A percentile compares a stretch with the other conserved stretches of the same genome.
phyloP scores from a whole-genome alignment of 2,113 vertebrate species.

The Oostethus manadensis region DNA sequence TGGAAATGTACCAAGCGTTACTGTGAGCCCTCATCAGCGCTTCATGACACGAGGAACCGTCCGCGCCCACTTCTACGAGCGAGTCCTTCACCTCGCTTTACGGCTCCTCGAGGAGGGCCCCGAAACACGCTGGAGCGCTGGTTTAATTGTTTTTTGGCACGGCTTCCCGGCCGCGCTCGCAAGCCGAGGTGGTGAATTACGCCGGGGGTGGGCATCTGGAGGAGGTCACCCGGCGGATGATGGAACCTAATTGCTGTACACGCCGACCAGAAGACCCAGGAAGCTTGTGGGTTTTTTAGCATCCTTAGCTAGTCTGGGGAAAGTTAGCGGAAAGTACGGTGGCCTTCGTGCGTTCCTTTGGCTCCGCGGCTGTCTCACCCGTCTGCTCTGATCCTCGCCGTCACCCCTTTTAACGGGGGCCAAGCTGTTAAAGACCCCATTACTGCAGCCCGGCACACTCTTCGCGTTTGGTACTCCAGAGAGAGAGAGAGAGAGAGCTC shows the following conservation, averaged over 20 bases:
- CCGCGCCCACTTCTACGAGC: conserved; percentile 46
- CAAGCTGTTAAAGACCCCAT: conserved; percentile 74
- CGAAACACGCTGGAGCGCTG: conserved; percentile 46
- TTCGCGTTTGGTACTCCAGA: conserved; percentile 51
- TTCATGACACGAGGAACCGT: conserved; percentile 19
- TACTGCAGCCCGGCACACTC: conserved; percentile 64
- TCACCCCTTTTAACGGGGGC: conserved; percentile 73
- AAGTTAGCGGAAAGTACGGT: conserved; percentile 42
- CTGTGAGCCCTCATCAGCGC: too few relatives aligned
- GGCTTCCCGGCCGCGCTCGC: conserved; percentile 37
- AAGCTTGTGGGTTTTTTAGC: conserved; percentile 24
- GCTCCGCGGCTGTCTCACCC: conserved; percentile 22
- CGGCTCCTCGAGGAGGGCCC: conserved; percentile 48
- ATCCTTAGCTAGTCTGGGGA: too few relatives aligned
- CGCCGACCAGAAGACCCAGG: background rate
- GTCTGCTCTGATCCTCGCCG: conserved; percentile 59
- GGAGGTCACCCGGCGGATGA: background rate
- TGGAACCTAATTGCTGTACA: conserved; percentile 14
- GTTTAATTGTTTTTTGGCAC: conserved; percentile 59
- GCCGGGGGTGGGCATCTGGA: conserved; percentile 26
- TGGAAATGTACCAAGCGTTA: too few relatives aligned
- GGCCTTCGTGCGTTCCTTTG: conserved; percentile 2
- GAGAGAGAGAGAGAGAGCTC: conserved; percentile 40
- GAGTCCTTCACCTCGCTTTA: conserved; percentile 45
- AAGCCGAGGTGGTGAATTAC: conserved; percentile 35